phyloP scores from a whole-genome alignment of 2,888 invertebrate species.

The Melieria picta region DNA sequence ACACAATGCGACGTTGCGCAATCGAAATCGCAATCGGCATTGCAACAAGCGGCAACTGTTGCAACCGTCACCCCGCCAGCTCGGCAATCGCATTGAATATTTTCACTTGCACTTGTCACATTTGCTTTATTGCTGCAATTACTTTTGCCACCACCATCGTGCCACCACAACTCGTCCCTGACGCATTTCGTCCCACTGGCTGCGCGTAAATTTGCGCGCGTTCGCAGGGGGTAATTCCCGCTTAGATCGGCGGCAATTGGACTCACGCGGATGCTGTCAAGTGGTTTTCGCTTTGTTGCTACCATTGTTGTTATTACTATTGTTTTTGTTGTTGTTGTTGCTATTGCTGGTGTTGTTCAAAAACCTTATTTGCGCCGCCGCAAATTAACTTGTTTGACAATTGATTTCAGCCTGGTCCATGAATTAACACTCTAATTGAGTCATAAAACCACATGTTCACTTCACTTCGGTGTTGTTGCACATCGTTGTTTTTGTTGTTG shows the following conservation, averaged over 20 bases:
- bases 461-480: constrained; percentile 40
- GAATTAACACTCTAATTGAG: constrained; percentile 63
- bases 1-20: background rate
- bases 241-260: background rate
- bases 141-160: constrained; percentile 23
- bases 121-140: constrained; percentile 36
- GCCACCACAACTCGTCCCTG: background rate
- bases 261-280: constrained; percentile 20
- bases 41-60: background rate
- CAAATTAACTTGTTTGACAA: constrained; percentile 56
- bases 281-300: constrained; percentile 15
- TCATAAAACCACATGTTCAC: constrained; percentile 66
- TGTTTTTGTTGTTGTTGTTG: background rate
- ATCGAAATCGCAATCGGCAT: constrained; percentile 16
- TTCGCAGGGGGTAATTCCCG: constrained; percentile 13
- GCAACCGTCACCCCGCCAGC: background rate
- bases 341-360: constrained; percentile 13
- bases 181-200: no score
- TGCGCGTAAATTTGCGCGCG: background rate
- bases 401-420: constrained; percentile 50
- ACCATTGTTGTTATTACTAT: background rate
- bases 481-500: constrained; percentile 3
- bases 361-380: constrained; percentile 35
- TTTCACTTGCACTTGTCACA: constrained; percentile 36
- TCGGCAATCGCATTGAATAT: constrained; percentile 28